Conservation (phyloP, 2,888 invertebrate genomes). For the Drosophila anceps region DNA sequence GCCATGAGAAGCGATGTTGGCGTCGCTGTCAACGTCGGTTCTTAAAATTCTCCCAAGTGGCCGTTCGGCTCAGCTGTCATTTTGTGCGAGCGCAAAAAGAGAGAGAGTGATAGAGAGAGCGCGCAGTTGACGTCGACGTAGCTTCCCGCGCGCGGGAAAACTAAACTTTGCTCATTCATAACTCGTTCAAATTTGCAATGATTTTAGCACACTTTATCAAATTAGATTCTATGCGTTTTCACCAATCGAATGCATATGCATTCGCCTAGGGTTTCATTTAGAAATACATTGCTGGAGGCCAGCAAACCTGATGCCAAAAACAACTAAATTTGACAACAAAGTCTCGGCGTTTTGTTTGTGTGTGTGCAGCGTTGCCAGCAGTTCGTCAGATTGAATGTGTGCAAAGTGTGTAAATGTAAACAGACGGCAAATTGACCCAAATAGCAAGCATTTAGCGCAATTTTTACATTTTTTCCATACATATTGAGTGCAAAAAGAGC, state of each 20-base stretch:
- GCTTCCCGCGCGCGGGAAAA: constrained; percentile 85
- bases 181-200: constrained; percentile 48
- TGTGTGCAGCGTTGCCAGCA: constrained; percentile 71
- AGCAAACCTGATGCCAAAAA: constrained; percentile 77
- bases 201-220: constrained; percentile 67
- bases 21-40: constrained; percentile 41
- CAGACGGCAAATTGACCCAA: constrained; percentile 37
- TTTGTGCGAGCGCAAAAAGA: constrained; percentile 17
- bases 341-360: constrained; percentile 67
- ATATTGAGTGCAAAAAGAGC: background rate
- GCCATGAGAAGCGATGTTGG: constrained; percentile 22
- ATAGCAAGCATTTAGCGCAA: constrained; percentile 1
- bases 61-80: constrained; percentile 75
- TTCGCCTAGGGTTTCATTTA: constrained; percentile 66
- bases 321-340: constrained; percentile 66
- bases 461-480: background rate
- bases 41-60: constrained; percentile 48
- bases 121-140: constrained; percentile 56
- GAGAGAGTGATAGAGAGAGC: constrained; percentile 18
- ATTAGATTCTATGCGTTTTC: constrained; percentile 76
- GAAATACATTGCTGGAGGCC: constrained; percentile 38
- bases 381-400: constrained; percentile 6
- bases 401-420: constrained; percentile 40
- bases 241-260: constrained; percentile 48
- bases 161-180: constrained; percentile 65